phyloP scores from a whole-genome alignment of 2,113 vertebrate species.

The Plestiodon gilberti region DNA sequence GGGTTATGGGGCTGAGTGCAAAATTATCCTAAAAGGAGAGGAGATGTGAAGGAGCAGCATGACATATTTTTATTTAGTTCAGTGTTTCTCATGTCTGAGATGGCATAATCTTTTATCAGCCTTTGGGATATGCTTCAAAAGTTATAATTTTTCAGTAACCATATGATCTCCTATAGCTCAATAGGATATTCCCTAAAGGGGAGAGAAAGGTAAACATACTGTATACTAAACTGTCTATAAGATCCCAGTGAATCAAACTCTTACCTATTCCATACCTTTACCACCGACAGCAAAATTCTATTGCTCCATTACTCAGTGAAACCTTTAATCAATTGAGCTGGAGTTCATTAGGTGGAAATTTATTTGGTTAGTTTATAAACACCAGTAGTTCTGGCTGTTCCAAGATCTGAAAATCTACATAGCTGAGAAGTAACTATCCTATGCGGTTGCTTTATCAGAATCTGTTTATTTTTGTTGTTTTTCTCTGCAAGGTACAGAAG shows the following conservation, averaged over 20 bases:
- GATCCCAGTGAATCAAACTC: neutral
- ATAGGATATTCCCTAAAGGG: neutral
- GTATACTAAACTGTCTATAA: neutral
- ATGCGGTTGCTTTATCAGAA: neutral
- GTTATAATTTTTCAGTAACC: neutral
- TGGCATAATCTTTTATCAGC: accelerated
- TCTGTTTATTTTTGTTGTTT: neutral
- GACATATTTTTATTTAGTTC: neutral
- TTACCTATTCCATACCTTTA: neutral
- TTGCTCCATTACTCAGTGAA: neutral
- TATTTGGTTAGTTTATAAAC: neutral
- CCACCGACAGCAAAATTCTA: neutral
- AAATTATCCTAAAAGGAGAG: neutral
- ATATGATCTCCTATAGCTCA: neutral
- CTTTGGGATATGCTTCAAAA: accelerated
- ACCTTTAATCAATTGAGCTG: neutral
- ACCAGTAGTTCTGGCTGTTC: neutral
- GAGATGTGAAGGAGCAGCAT: neutral
- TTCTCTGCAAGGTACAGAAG: too few relatives aligned
- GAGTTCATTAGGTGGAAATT: neutral
- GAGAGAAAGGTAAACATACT: neutral
- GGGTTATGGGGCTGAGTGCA: neutral
- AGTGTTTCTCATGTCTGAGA: neutral
- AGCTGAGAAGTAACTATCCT: neutral
- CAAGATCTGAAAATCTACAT: neutral